phyloP scores from a whole-genome alignment of 1,140 invertebrate genomes.

The Zaprionus kolodkinae region DNA sequence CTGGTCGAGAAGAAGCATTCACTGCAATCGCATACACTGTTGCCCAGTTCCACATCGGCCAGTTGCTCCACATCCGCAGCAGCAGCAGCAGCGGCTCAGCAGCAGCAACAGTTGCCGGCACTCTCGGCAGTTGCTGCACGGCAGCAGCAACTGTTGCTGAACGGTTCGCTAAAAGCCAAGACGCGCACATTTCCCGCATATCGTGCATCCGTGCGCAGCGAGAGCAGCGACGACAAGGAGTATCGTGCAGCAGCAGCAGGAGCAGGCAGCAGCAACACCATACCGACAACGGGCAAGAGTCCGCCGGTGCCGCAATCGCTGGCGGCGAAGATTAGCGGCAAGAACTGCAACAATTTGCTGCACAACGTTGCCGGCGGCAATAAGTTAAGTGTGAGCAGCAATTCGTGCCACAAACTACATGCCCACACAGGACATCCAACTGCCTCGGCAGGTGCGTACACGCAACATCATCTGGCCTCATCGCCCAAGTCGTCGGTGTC shows the following conservation, averaged over 20 bases:
- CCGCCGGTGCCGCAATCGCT: constrained; percentile 77
- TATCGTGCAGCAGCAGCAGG: constrained; percentile 15
- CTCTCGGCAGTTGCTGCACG: constrained; percentile 66
- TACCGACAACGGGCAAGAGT: constrained; percentile 75
- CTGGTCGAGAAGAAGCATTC: constrained; percentile 82
- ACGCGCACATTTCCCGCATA: constrained; percentile 72
- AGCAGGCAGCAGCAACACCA: constrained; percentile 62
- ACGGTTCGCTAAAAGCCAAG: constrained; percentile 75
- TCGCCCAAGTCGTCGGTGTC: constrained; percentile 81
- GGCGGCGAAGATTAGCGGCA: constrained; percentile 81
- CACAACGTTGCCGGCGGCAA: constrained; percentile 56
- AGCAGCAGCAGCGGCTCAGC: constrained; percentile 10
- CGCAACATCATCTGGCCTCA: constrained; percentile 55
- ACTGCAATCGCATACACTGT: constrained; percentile 60
- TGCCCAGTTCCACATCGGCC: constrained; percentile 39
- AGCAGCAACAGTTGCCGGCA: constrained; percentile 54
- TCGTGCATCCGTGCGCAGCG: constrained; percentile 71
- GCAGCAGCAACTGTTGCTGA: constrained; percentile 72
- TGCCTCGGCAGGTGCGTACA: constrained; percentile 17
- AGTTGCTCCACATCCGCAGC: constrained; percentile 25
- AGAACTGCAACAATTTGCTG: constrained; percentile 75
- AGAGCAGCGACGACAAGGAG: constrained; percentile 70
- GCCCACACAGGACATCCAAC: constrained; percentile 43
- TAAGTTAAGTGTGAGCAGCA: constrained; percentile 77
- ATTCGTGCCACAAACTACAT: constrained; percentile 82